phyloP scores from a whole-genome alignment of 2,113 vertebrate species.

The Hyla sarda region DNA sequence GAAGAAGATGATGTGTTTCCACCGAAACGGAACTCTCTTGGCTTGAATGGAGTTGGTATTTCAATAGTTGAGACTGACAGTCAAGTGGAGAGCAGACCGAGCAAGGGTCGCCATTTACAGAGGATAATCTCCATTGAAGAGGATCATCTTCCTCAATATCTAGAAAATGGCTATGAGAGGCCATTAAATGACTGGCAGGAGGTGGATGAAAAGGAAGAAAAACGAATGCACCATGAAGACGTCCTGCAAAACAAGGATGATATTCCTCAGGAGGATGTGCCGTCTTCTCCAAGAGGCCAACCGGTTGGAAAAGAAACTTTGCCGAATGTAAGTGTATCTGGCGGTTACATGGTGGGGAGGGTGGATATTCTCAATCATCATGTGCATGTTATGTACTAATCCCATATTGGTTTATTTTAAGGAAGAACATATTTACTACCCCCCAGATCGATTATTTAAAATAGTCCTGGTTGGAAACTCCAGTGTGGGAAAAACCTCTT shows the following conservation, averaged over 20 bases:
- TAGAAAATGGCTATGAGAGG: conserved; percentile 72
- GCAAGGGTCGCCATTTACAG: conserved; percentile 70
- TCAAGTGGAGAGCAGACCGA: conserved; percentile 36
- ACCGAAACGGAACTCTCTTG: conserved; percentile 67
- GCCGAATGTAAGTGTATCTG: conserved; percentile 67
- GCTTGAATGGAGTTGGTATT: conserved; percentile 66
- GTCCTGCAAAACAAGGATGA: neutral
- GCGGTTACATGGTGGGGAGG: neutral
- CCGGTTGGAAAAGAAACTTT: conserved; percentile 82
- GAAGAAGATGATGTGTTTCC: conserved; percentile 78
- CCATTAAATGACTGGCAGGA: conserved; percentile 76
- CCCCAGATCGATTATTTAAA: conserved; percentile 88
- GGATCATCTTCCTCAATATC: conserved; percentile 87
- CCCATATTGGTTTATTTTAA: conserved; percentile 63
- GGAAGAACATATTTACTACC: conserved; percentile 67
- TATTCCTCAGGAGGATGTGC: conserved; percentile 50
- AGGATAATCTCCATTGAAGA: conserved; percentile 95
- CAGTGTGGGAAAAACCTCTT: conserved; percentile 90
- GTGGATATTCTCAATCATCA: neutral
- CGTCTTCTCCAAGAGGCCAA: conserved; percentile 73
- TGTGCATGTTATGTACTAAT: neutral
- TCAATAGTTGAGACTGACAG: conserved; percentile 62
- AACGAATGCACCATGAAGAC: neutral
- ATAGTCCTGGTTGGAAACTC: conserved; percentile 90
- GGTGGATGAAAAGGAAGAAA: conserved; percentile 66